Conservation (phyloP, 2,888 invertebrate species). For the Hirudinaria manillensis region DNA sequence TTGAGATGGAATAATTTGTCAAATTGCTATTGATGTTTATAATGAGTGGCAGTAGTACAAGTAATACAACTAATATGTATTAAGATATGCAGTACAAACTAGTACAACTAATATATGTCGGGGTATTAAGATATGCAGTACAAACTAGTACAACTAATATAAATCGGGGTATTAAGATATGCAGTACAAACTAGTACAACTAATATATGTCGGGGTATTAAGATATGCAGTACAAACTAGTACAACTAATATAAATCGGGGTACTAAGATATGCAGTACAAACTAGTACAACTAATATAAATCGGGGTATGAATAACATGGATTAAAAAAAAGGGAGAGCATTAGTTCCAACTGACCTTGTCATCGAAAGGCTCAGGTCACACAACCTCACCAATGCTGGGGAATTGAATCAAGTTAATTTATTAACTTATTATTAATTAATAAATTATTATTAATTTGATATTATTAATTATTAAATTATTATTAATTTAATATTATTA, state of each 20-base stretch:
- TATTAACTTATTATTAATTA: no score
- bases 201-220: no score
- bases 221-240: background rate
- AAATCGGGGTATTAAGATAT: background rate
- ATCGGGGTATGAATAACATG: no score
- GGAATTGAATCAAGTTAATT: conserved; percentile 26
- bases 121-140: background rate
- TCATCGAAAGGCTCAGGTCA: conserved; percentile 46
- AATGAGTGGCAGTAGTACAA: background rate
- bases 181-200: background rate
- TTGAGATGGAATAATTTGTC: no score
- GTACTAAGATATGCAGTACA: background rate
- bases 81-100: background rate
- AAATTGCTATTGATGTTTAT: no score
- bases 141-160: background rate
- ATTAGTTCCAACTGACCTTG: conserved; percentile 41
- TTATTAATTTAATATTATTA: no score
- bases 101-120: background rate
- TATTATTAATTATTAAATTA: no score
- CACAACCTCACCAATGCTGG: conserved; percentile 44
- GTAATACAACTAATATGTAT: background rate
- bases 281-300: background rate
- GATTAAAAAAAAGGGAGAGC: no score
- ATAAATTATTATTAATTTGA: no score
- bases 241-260: background rate